Evolutionary conservation across 2,888 invertebrate species (phyloP), one percentile per base, ranked within the genome.

Genomic region (Leptura quadrifasciata): DNA sequence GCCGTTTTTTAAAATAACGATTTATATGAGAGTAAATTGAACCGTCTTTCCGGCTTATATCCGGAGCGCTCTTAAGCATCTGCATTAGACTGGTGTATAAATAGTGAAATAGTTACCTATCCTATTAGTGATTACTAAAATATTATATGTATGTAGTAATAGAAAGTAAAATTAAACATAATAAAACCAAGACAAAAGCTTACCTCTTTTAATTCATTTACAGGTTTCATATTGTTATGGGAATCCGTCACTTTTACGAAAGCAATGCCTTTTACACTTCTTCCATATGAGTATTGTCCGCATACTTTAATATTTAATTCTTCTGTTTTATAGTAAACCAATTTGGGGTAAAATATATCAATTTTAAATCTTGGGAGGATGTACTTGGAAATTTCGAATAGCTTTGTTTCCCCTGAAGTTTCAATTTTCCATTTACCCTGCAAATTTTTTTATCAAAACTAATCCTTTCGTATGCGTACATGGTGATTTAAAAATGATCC

Each of bases 251-350:
- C 76, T 87, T 90, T 90, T 55, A 91, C 81, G n/a, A 90, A 84
- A 80, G 90, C 84, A 75, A 89, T 84, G 15, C 93, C 94, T 74
- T 91, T 90, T 0, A 93, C 93, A 0, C 91, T 90, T 83, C 92
- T 91, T 0, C 93, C 93, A 83, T 92, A 93, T 2, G 92, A 92
- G 84, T 93, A 93, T 81, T 89, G 91, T 0, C 91, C 92, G 82
- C 92, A 92, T 17, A 92, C 90, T 72, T 89, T 90, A 86, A 92
- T 90, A 10, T 89, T 88, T 0, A 91, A 87, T 18, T 84, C 86
- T 27, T 88, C 86, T 17, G 89, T 89, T 65, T 90, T 88, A 2
- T 89, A 88, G 71, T 92, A 89, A 60, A 91, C 89, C 61, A 88
- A 90, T 68, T 90, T 88, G 0, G 92, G 92, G 20, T 91, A 87